Evolutionary conservation across 2,888 invertebrate genomes (phyloP).

Genomic region (Sesamia inferens): DNA sequence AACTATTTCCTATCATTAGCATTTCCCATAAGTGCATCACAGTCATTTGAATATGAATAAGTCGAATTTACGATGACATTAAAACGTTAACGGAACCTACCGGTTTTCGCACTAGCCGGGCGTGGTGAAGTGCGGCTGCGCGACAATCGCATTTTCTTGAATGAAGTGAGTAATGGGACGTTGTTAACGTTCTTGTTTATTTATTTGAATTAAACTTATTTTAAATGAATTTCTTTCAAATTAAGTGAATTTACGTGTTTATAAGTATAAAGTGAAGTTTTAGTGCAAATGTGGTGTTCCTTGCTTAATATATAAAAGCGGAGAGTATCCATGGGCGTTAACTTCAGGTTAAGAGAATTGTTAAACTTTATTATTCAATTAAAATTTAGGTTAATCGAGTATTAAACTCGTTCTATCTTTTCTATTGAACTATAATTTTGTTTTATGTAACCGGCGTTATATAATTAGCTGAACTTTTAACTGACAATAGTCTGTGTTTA

Average conservation of each 20-base stretch:
- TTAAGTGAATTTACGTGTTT: slow-evolving; percentile 47
- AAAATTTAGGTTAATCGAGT: slow-evolving; percentile 76
- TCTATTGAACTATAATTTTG: slow-evolving; percentile 39
- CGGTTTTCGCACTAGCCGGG: slow-evolving; percentile 80
- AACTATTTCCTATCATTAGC: background rate
- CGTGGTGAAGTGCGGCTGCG: slow-evolving; percentile 89
- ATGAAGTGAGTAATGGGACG: slow-evolving; percentile 82
- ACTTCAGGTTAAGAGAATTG: slow-evolving; percentile 84
- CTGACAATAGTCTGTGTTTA: slow-evolving; percentile 64
- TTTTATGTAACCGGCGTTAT: slow-evolving; percentile 45
- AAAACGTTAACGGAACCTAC: slow-evolving; percentile 58
- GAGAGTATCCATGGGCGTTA: slow-evolving; percentile 87
- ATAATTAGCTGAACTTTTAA: slow-evolving; percentile 53
- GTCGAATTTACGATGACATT: slow-evolving; percentile 19
- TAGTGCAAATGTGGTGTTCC: slow-evolving; percentile 69
- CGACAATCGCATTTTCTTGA: slow-evolving; percentile 76
- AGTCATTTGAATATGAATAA: background rate
- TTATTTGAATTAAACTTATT: slow-evolving; percentile 72
- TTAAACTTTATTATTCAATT: slow-evolving; percentile 85
- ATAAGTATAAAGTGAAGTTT: slow-evolving; percentile 61
- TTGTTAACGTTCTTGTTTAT: slow-evolving; percentile 80
- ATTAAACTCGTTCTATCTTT: slow-evolving; percentile 59
- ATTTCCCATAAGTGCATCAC: background rate
- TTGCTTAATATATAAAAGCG: slow-evolving; percentile 69
- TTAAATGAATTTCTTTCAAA: slow-evolving; percentile 68